These are phyloP conservation scores for Leptinotarsa peninsularis DNA, from an alignment of 2,888 invertebrate species.

Conservation along the genomic window DNA sequence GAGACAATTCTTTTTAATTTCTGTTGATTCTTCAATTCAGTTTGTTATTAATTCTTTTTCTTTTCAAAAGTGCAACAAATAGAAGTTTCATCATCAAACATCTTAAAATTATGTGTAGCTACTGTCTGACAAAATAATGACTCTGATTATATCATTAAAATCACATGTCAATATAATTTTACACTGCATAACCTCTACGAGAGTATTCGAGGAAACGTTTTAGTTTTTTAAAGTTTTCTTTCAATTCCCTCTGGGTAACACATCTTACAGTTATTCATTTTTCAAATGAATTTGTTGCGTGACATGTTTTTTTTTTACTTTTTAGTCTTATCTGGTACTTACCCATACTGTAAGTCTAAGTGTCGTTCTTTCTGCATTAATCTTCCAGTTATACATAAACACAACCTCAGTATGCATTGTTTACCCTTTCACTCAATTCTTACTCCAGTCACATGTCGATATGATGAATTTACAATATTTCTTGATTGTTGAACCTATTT, in stretches of 20 bases:
- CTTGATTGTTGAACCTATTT: background rate
- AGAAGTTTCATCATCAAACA: no score
- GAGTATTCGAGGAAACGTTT: no score
- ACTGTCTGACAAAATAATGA: no score
- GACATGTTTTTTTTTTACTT: conserved; percentile 43
- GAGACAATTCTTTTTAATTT: no score
- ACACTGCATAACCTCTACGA: no score
- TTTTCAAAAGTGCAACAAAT: no score
- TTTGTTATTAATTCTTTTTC: no score
- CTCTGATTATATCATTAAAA: no score
- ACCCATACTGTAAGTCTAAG: conserved; percentile 52
- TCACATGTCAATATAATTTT: no score
- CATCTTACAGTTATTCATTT: background rate
- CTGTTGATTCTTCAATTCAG: no score
- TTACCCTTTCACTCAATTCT: conserved; percentile 7
- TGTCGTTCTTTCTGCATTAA: conserved; percentile 47
- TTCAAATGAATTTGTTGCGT: background rate
- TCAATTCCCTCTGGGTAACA: background rate
- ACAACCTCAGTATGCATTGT: conserved; percentile 23
- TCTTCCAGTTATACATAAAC: conserved; percentile 27
- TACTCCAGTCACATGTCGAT: background rate
- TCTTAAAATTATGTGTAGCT: no score
- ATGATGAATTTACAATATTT: background rate
- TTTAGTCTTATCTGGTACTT: conserved; percentile 67
- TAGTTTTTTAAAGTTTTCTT: background rate